phyloP scores from a whole-genome alignment of 2,797 vertebrate genomes.

The Pipistrellus kuhlii region DNA sequence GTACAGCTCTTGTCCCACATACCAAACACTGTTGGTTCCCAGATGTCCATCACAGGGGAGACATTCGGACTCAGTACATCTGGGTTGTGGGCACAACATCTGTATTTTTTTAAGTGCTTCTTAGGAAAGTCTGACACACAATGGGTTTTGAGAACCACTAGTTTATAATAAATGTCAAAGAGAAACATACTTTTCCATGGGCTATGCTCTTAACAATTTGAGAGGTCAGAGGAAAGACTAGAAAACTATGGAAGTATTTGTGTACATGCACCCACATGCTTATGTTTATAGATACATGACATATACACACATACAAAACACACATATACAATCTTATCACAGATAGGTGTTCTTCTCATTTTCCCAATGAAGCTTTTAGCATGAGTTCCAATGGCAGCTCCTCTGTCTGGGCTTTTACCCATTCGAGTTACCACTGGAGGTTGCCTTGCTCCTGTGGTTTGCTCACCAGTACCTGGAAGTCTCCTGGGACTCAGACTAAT shows the following conservation, averaged over 20 bases:
- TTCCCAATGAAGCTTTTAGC: background rate
- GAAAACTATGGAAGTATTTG: background rate
- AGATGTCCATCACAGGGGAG: background rate
- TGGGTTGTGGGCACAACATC: background rate
- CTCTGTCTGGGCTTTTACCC: background rate
- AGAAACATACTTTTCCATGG: constrained; percentile 33
- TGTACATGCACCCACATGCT: fast-evolving
- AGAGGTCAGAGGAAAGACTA: background rate
- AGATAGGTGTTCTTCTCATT: background rate
- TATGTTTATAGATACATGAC: background rate
- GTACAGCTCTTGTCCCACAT: background rate
- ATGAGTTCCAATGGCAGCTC: background rate
- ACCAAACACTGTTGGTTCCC: background rate
- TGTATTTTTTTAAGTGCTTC: constrained; percentile 5
- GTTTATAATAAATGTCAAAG: background rate
- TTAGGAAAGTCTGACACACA: background rate
- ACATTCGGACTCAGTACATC: background rate
- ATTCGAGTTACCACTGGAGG: background rate
- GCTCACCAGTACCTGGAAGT: no score
- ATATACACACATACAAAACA: fast-evolving
- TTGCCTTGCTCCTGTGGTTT: background rate
- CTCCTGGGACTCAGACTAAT: background rate
- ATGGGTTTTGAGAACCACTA: background rate
- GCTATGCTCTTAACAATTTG: background rate
- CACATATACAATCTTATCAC: background rate